Base-by-base conservation (phyloP, 2,888 invertebrate genomes). In the Balanococcus diminutus region DNA sequence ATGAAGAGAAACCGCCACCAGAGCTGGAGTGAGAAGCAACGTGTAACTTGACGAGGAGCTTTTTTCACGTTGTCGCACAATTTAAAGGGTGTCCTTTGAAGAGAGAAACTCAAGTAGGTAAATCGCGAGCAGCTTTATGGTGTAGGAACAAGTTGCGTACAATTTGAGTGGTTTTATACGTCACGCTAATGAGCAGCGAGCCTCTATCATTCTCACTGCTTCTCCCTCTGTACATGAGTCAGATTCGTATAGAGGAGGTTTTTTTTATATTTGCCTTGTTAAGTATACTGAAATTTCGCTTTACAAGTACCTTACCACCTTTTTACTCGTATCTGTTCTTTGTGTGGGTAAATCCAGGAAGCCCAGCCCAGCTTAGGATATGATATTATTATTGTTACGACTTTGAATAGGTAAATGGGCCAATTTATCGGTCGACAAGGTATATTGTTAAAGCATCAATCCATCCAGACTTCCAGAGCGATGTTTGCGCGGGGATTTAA, bases 61-160 rank as follows among this genome's bases (percentile, higher is more conserved):
- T 6, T 42, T 67, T 67, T 67, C 28, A 14, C 28, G 28, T 67
- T 67, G 61, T 28, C 61, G 61, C 61, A 67, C 61, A 67, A 67
- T 67, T 67, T 67, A 67, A 67, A 67, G 61, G 61, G 61, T 67
- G 28, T 67, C 61, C 61, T 67, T 67, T 67, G 61, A 67, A 67
- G 61, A 67, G 61, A 67, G 28, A 67, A 67, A 67, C 61, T 67
- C 61, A 28, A 67, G 61, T 67, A 67, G 25, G 61, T 28, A 67
- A 67, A 67, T 67, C 61, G 19, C 51, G 1, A 0, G 51, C 19
- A 67, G 61, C 61, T 67, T 67, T 67, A 67, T 28, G 28, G 2
- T 16, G n/a, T n/a, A n/a, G n/a, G n/a, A n/a, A 14, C 61, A 11
- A 8, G 16, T 67, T 67, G 61, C 61, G 61, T 67, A 67, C 61